These are phyloP conservation scores for Antheraea yamamai DNA, from an alignment of 2,888 invertebrate species.

Conservation along the genomic window DNA sequence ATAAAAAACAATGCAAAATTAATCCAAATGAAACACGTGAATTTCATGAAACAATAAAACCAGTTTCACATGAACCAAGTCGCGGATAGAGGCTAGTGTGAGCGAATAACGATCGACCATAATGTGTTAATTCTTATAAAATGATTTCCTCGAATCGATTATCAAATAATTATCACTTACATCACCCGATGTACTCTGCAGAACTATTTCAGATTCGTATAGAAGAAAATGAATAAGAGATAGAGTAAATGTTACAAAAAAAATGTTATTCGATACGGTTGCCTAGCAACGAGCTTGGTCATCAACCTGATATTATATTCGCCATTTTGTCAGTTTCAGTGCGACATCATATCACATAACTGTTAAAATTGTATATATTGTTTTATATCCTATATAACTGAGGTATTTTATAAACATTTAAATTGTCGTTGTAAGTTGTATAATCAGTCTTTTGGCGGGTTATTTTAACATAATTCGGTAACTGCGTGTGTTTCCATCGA, in stretches of 20 bases:
- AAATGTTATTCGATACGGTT: slow-evolving; percentile 1
- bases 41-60: too few species aligned
- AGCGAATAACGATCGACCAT: neutral
- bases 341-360: neutral
- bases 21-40: too few species aligned
- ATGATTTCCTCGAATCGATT: neutral
- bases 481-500: neutral
- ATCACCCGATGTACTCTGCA: neutral
- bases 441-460: too few species aligned
- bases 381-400: neutral
- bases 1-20: too few species aligned
- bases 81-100: neutral
- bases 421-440: neutral
- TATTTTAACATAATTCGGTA: neutral
- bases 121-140: neutral
- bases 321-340: neutral
- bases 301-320: neutral
- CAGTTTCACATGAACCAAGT: neutral
- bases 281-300: neutral
- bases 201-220: neutral
- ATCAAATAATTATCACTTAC: neutral
- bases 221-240: neutral
- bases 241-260: slow-evolving; percentile 2
- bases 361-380: neutral
- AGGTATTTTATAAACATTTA: neutral